phyloP scores from a whole-genome alignment of 2,888 invertebrate species.

The Agrochola litura region DNA sequence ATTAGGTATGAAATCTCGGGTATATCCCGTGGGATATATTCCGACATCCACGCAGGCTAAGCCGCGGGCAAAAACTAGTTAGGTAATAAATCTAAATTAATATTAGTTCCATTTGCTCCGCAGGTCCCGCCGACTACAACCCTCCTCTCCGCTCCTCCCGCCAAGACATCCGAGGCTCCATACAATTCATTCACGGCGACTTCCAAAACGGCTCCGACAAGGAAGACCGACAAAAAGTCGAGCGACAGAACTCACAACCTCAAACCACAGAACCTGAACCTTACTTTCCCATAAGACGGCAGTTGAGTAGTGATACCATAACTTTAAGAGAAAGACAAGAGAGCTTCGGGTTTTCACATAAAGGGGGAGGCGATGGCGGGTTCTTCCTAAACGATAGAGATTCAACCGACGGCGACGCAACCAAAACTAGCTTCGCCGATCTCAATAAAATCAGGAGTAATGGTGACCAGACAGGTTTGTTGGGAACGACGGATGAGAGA shows the following conservation, averaged over 20 bases:
- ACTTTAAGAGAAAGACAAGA: conserved; percentile 77
- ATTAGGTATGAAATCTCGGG: too few relatives aligned
- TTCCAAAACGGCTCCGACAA: conserved; percentile 80
- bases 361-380: conserved; percentile 87
- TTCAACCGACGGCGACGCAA: conserved; percentile 90
- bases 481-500: conserved; percentile 57
- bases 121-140: conserved; percentile 91
- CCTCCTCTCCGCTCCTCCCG: conserved; percentile 93
- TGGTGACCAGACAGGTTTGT: conserved; percentile 87
- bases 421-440: conserved; percentile 93
- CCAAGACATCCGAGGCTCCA: conserved; percentile 93
- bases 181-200: conserved; percentile 92
- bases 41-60: too few relatives aligned
- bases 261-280: conserved; percentile 69
- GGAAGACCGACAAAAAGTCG: conserved; percentile 84
- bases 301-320: conserved; percentile 91
- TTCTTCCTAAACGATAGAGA: conserved; percentile 88
- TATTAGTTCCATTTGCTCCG: neutral
- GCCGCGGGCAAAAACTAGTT: too few relatives aligned
- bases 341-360: conserved; percentile 77
- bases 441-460: conserved; percentile 90
- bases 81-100: neutral
- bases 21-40: too few relatives aligned
- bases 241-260: conserved; percentile 91
- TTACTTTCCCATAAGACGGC: conserved; percentile 85